Conservation (phyloP, 2,113 vertebrate genomes). For the Oncorhynchus nerka region DNA sequence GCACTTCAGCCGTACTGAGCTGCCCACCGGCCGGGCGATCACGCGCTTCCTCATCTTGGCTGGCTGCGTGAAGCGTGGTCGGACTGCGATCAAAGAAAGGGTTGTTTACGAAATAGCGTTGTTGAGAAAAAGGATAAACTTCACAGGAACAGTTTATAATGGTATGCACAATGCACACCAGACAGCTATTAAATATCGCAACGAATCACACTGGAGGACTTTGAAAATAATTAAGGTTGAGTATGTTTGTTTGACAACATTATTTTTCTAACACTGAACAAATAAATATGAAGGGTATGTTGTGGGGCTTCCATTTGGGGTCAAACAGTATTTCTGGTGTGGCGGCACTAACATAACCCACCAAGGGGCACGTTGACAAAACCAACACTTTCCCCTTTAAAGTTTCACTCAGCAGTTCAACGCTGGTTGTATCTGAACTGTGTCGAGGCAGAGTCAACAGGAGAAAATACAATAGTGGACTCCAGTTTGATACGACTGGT, state of each 20-base stretch:
- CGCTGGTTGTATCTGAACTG: constrained; percentile 48
- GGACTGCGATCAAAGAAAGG: constrained; percentile 69
- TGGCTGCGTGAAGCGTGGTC: constrained; percentile 94
- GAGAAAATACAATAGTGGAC: constrained; percentile 28
- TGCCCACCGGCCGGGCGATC: constrained; percentile 92
- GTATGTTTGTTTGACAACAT: background rate
- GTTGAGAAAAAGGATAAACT: constrained; percentile 34
- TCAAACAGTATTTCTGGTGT: constrained; percentile 39
- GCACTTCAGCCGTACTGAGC: constrained; percentile 94
- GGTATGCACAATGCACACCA: constrained; percentile 1
- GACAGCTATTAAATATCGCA: constrained; percentile 48
- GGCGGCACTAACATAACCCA: constrained; percentile 52
- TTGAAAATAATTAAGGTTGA: background rate
- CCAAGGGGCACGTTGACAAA: constrained; percentile 63
- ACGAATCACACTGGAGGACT: constrained; percentile 51
- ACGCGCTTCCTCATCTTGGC: constrained; percentile 97
- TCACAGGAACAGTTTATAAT: constrained; percentile 60
- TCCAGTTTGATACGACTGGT: background rate
- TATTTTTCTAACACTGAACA: background rate
- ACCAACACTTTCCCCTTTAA: constrained; percentile 35
- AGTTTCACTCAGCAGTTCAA: constrained; percentile 27
- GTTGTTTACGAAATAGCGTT: background rate
- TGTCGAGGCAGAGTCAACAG: constrained; percentile 42
- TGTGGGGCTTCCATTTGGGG: too few relatives aligned
- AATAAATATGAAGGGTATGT: too few relatives aligned